Evolutionary conservation across 1,140 invertebrate genomes (phyloP).

Genomic region (Wiebesia pumilae): DNA sequence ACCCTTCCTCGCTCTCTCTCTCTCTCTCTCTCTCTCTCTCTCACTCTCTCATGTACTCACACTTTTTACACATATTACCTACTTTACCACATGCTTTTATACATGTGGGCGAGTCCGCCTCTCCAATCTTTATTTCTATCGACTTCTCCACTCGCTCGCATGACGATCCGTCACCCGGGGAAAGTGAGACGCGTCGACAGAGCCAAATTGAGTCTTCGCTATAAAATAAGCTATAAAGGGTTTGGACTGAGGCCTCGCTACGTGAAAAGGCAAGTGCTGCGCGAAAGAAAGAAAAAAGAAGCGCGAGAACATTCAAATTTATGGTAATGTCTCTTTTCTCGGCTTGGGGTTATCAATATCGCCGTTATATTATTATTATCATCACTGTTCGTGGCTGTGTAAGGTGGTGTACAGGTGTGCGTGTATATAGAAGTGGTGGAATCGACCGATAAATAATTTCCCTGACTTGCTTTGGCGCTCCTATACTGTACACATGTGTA

Average conservation of each 20-base stretch:
- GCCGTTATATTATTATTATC: constrained; percentile 33
- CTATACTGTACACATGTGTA: neutral
- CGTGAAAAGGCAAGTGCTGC: no score
- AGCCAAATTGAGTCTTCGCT: constrained; percentile 73
- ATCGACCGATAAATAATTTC: constrained; percentile 4
- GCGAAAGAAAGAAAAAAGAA: no score
- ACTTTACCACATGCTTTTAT: constrained; percentile 1
- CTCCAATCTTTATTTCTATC: neutral
- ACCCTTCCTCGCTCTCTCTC: neutral
- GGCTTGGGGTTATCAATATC: constrained; percentile 69
- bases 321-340: constrained; percentile 68
- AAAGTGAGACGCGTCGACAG: neutral
- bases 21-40: constrained; percentile 18
- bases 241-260: constrained; percentile 6
- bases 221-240: constrained; percentile 73
- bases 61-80: neutral
- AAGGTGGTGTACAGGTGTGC: neutral
- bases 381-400: neutral
- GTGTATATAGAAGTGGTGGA: neutral
- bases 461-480: neutral
- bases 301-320: constrained; percentile 72
- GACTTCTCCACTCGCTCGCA: neutral
- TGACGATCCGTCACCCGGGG: constrained; percentile 17
- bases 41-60: neutral
- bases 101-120: neutral